phyloP scores from a whole-genome alignment of 2,113 vertebrate species.

The Notarius quadriscutis region DNA sequence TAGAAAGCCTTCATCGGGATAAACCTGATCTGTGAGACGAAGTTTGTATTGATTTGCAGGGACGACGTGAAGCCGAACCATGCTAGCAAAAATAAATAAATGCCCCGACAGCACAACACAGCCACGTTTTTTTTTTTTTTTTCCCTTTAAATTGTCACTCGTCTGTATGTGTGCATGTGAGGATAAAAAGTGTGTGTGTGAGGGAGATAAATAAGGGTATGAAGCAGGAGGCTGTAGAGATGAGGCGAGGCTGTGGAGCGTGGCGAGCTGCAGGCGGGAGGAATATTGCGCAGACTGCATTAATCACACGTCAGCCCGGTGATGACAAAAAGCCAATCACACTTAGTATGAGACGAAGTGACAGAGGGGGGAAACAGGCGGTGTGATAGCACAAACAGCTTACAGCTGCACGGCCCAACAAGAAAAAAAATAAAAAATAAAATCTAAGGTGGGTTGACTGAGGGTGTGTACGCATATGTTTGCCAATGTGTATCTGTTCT shows the following conservation, averaged over 20 bases:
- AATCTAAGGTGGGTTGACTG: slow-evolving; percentile 1
- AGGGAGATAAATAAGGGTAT: slow-evolving; percentile 46
- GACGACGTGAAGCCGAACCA: background rate
- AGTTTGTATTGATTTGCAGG: background rate
- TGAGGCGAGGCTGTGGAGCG: slow-evolving; percentile 54
- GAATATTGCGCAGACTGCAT: slow-evolving; percentile 46
- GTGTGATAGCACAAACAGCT: slow-evolving; percentile 34
- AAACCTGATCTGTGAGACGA: too few relatives aligned
- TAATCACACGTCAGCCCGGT: slow-evolving; percentile 53
- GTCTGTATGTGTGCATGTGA: slow-evolving; percentile 8
- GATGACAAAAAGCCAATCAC: slow-evolving; percentile 44
- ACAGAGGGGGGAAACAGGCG: slow-evolving; percentile 18
- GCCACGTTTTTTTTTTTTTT: background rate
- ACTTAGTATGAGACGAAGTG: slow-evolving; percentile 22
- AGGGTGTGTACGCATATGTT: slow-evolving; percentile 8
- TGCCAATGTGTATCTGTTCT: slow-evolving; percentile 25
- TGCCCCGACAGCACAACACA: background rate
- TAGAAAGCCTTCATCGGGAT: background rate
- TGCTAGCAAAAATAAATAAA: background rate
- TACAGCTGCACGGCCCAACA: slow-evolving; percentile 25
- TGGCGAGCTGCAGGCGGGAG: slow-evolving; percentile 53
- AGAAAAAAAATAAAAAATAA: background rate
- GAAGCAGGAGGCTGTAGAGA: slow-evolving; percentile 48
- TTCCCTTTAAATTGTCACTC: slow-evolving; percentile 14
- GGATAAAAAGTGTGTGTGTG: slow-evolving; percentile 26